Base-by-base conservation (phyloP, 2,113 vertebrate species). In the Neodontobutis hainanensis region DNA sequence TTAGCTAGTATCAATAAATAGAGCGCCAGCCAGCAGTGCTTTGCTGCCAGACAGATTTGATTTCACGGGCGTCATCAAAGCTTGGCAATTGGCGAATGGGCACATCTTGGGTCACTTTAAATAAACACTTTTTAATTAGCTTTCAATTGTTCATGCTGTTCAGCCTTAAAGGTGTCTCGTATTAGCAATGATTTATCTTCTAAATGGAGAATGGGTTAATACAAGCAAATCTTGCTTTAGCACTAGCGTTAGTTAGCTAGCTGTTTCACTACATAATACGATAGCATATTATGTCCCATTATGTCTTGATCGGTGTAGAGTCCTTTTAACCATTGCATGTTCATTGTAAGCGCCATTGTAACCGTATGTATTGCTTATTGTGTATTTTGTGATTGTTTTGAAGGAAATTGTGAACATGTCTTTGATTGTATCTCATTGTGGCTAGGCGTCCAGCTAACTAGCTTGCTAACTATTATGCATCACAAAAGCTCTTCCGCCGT, bases 11-110 rank as follows among this genome's bases (percentile, higher is more conserved):
- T 84, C 86, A 86, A 85, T 88, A 85, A 87, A 81, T 83, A 73
- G 83, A 88, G 89, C 89, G 87, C 81, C 79, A 86, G 77, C 71
- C 12, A 55, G 52, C 34, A 55, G 63, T 50, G 19, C 61, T 64
- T 77, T 65, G 19, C 74, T 75, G 66, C 58, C 85, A 83, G 80
- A 78, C 79, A 83, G 78, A 80, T 89, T 87, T 86, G 75, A 90
- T 89, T 90, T 85, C 84, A 85, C 85, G 49, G 80, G 73, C 85
- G 82, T 88, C 87, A 85, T 85, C 86, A 88, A 85, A 88, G 81
- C 65, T 70, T n/a, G 38, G 65, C 61, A 71, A 79, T 34, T 14
- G 68, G 70, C 80, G 74, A 81, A 77, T 58, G 80, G 62, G 70
- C 59, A 11, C 50, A 9, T 6, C 6, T 45, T 71, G 19, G 60